Percentiles rank a stretch among this genome's conserved stretches.
Evolutionary conservation across 2,888 invertebrate species (phyloP).

Genomic region (Andrena dorsata): DNA sequence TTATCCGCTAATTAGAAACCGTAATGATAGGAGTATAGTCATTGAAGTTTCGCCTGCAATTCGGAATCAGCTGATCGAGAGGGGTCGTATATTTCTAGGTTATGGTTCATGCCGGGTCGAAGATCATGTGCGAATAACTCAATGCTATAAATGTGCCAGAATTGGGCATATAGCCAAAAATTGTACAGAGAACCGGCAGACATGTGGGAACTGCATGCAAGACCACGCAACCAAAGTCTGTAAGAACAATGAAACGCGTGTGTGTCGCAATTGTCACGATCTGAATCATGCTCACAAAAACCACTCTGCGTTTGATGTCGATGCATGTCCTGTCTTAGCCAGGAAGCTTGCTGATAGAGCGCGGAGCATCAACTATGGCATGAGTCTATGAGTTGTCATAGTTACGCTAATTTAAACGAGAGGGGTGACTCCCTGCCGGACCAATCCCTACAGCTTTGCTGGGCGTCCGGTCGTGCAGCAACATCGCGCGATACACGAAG

Average conservation of each 20-base stretch:
- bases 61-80: neutral
- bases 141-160: neutral
- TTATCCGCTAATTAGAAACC: neutral
- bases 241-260: neutral
- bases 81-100: neutral
- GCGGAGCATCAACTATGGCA: neutral
- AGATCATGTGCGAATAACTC: neutral
- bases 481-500: conserved; percentile 1
- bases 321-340: neutral
- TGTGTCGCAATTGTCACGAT: neutral
- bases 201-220: neutral
- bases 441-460: neutral
- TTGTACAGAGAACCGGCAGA: neutral
- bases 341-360: neutral
- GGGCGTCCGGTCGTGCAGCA: neutral
- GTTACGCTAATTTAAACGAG: neutral
- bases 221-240: neutral
- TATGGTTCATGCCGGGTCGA: neutral
- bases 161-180: neutral
- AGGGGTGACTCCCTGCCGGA: conserved; percentile 7
- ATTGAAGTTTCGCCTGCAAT: neutral
- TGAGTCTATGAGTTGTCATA: neutral
- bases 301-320: neutral
- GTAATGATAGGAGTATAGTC: neutral
- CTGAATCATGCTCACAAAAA: neutral